Conservation (phyloP, 2,888 invertebrate genomes). For the Dasysyrphus tricinctus region DNA sequence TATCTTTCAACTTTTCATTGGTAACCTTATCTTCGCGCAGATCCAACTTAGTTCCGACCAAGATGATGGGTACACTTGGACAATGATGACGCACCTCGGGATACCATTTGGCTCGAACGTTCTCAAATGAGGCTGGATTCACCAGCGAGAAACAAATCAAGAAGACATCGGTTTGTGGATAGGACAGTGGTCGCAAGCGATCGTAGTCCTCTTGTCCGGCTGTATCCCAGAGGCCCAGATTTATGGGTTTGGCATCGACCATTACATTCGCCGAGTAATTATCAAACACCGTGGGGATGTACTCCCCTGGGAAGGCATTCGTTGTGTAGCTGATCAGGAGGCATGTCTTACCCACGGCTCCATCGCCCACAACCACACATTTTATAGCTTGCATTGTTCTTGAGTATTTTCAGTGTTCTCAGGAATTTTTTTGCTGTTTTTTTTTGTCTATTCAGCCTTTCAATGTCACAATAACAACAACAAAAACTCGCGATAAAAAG, state of each 20-base stretch:
- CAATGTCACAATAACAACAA: constrained; percentile 58
- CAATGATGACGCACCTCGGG: constrained; percentile 83
- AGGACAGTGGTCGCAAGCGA: constrained; percentile 81
- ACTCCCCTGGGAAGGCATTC: constrained; percentile 82
- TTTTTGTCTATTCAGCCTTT: constrained; percentile 19
- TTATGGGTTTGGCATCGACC: constrained; percentile 82
- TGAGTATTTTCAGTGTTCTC: constrained; percentile 44
- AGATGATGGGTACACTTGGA: constrained; percentile 82
- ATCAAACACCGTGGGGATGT: constrained; percentile 82
- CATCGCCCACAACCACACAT: constrained; percentile 82
- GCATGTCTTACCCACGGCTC: constrained; percentile 82
- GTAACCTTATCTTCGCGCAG: constrained; percentile 82
- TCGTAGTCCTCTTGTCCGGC: constrained; percentile 82
- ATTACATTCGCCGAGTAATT: constrained; percentile 82
- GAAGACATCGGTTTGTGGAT: constrained; percentile 82
- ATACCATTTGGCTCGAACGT: constrained; percentile 82
- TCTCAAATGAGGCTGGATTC: constrained; percentile 82
- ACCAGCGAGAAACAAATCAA: constrained; percentile 82
- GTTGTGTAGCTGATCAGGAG: constrained; percentile 82
- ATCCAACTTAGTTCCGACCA: constrained; percentile 82
- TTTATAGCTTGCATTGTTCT: constrained; percentile 81
- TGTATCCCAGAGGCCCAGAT: constrained; percentile 82
- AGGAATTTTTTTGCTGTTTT: constrained; percentile 7
- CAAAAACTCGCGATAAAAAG: constrained; percentile 40
- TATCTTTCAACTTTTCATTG: constrained; percentile 82